These are phyloP conservation scores for Myoxocephalus aenaeus DNA, from an alignment of 2,797 vertebrate genomes.

Conservation along the genomic window DNA sequence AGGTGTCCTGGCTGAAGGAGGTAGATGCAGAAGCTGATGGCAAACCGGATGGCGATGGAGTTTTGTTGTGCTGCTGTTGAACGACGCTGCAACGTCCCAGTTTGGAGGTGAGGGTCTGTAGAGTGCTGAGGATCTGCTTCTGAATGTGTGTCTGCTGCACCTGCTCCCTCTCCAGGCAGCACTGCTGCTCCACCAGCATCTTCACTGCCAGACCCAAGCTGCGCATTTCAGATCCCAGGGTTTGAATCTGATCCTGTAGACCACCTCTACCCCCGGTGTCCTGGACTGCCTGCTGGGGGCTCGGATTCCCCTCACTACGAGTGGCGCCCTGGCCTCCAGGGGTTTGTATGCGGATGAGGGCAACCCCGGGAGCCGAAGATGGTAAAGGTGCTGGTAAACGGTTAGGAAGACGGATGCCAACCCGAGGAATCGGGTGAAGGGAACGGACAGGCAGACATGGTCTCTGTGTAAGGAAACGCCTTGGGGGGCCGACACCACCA, in stretches of 20 bases:
- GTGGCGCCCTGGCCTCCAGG: slow-evolving; percentile 45
- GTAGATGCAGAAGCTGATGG: slow-evolving; percentile 61
- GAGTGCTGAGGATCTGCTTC: slow-evolving; percentile 87
- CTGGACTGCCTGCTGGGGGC: slow-evolving; percentile 65
- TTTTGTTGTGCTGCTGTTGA: slow-evolving; percentile 68
- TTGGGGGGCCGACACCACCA: slow-evolving; percentile 48
- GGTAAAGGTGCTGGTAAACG: slow-evolving; percentile 56
- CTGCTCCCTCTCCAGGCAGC: slow-evolving; percentile 86
- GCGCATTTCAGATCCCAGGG: slow-evolving; percentile 83
- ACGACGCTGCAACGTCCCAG: slow-evolving; percentile 63
- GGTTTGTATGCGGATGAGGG: slow-evolving; percentile 62
- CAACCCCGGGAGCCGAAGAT: slow-evolving; percentile 54
- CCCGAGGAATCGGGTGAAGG: slow-evolving; percentile 72
- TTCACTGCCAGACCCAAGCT: slow-evolving; percentile 85
- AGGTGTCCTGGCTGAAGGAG: slow-evolving; percentile 76
- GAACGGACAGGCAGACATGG: slow-evolving; percentile 62
- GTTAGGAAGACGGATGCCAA: slow-evolving; percentile 78
- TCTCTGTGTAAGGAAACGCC: slow-evolving; percentile 73
- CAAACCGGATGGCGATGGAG: slow-evolving; percentile 59
- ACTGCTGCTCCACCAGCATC: slow-evolving; percentile 85
- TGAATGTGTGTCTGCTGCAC: slow-evolving; percentile 88
- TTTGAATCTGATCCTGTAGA: slow-evolving; percentile 85
- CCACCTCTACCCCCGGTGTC: slow-evolving; percentile 55
- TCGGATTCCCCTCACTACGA: slow-evolving; percentile 65
- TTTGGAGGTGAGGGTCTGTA: slow-evolving; percentile 84